Base-by-base conservation (phyloP, 2,113 vertebrate species). In the Brevimyrus niger region DNA sequence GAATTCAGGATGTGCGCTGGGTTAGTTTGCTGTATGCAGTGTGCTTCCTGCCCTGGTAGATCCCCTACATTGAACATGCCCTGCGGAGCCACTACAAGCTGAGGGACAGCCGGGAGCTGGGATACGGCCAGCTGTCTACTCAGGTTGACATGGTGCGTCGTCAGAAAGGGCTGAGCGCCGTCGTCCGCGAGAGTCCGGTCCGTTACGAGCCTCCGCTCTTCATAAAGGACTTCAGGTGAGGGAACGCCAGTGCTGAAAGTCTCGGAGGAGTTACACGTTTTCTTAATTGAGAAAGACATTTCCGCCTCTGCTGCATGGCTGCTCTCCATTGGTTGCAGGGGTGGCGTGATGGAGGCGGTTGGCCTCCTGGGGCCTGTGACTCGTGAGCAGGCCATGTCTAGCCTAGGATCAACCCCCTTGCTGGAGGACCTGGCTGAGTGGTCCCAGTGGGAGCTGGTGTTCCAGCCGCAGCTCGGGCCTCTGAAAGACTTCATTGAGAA, bases 371-470 rank as follows among this genome's bases (percentile, higher is more conserved):
- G 96, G 2, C 93, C 95, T 23, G 91, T 94, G 92, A 92, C 91
- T n/a, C 92, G 91, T 48, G 90, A 90, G 2, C 93, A 94, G 90
- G 96, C 96, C 3, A 42, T 95, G 89, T 92, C 91, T 51, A 93
- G 95, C 90, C 83, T 96, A 90, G 93, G 94, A 1, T 94, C 93
- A 48, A 95, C 95, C 88, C 96, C 96, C 8, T 92, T 96, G 27
- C 92, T 96, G 91, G 96, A 96, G 88, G 94, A 96, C 83, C 89
- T 96, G 38, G 92, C 90, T 42, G 91, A 95, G 90, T 96, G 96
- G 96, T 95, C 95, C 89, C 95, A 96, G 15, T 96, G 96, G 96
- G 94, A 96, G 88, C 87, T 95, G 51, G 92, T 96, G 46, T 96
- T 96, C 47, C 94, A 94, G 91, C 94, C 95, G 10, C 44, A 85